Evolutionary conservation across 1,140 invertebrate genomes (phyloP).

Genomic region (Orchestia grillus): DNA sequence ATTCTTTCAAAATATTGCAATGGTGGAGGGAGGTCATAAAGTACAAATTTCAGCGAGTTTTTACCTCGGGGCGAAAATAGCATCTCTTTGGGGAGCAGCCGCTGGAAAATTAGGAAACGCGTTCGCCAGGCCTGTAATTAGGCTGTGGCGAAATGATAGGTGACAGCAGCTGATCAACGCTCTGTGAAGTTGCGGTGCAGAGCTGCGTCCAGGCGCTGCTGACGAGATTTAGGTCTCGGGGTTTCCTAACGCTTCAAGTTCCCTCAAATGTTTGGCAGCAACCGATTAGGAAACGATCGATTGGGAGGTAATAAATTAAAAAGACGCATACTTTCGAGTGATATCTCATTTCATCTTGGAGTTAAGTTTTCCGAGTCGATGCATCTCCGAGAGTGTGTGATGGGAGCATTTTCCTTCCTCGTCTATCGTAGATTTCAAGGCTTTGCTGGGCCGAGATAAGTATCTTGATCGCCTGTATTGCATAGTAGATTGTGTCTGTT

Average conservation of each 20-base stretch:
- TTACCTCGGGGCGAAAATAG: neutral
- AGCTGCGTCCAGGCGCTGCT: neutral
- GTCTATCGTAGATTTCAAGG: too few species aligned
- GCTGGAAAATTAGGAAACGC: slow-evolving; percentile 17
- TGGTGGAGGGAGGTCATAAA: neutral
- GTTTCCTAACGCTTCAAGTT: neutral
- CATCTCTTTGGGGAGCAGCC: neutral
- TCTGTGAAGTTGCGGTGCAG: too few species aligned
- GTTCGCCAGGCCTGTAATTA: slow-evolving; percentile 5
- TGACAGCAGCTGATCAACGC: neutral
- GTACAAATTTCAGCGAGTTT: neutral
- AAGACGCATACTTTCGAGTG: too few species aligned
- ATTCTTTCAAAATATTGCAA: neutral
- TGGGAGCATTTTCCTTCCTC: too few species aligned
- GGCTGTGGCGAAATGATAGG: neutral
- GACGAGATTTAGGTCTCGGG: neutral
- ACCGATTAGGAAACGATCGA: too few species aligned
- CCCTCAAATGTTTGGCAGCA: neutral
- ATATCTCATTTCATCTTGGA: too few species aligned
- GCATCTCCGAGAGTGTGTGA: too few species aligned
- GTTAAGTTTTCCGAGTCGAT: too few species aligned
- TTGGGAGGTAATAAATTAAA: too few species aligned
- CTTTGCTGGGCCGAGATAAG: too few species aligned
- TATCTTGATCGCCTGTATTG: too few species aligned
- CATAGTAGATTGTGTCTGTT: too few species aligned